Evolutionary conservation across 30 jellyfish, hydroid and myxozoan species (phyloP), one percentile per base, ranked within the genome.

Genomic region (Catostylus mosaicus): DNA sequence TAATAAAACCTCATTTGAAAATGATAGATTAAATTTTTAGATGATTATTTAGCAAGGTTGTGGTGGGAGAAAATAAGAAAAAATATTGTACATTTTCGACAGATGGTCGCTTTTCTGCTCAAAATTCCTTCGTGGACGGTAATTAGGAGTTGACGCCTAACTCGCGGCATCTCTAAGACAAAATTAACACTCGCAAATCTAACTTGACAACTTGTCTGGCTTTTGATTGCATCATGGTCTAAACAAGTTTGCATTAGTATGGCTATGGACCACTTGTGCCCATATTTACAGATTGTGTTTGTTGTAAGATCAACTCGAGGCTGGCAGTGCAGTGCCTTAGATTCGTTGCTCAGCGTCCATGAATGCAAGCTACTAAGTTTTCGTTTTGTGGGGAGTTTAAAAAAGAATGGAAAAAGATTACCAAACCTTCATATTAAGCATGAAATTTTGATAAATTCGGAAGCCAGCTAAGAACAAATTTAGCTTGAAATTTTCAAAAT

Each of bases 161-260:
- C 77, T 4, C 33, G 75, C 90, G 90, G 83, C 82, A 69, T 37
- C 23, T 35, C 29, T 67, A 22, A 60, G 83, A 37, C 70, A 66
- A 80, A 80, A 67, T 80, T 51, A 80, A 65, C 90, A 80, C 67
- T 36, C 26, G 37, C 54, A 33, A 31, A 32, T 66, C 67, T 34
- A 56, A 80, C 74, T 46, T 69, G 82, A 80, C 90, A 80, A 30
- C 52, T 50, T 33, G 83, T 78, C 82, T 78, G 74, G 75, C n/a
- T 76, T 70, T 34, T 57, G 68, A 38, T 35, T 76, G 88, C 88
- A 76, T 76, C 88, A 76, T 24, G 54, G 88, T 76, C 78, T 35
- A 76, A 76, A 59, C 27, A 76, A 2, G 78, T 52, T 16, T n/a
- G 24, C 59, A 22, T 57, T 30, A 10, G 20, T 57, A 78, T 20